Base-by-base conservation (phyloP, 2,797 vertebrate genomes). In the Xiphophorus birchmanni region DNA sequence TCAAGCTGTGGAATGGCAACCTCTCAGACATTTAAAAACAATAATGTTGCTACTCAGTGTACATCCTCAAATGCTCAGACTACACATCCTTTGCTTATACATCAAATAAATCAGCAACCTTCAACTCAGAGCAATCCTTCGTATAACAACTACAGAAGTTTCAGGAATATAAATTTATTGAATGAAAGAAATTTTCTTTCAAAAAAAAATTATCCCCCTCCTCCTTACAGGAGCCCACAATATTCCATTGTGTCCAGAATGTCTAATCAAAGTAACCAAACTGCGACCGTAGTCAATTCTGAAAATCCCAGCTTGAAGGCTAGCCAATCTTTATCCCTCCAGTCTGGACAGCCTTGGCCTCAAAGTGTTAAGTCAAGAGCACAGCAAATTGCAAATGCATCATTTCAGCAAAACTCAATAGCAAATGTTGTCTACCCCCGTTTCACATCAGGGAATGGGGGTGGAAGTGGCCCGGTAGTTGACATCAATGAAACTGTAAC, bases 251-350 rank as follows among this genome's bases (percentile, higher is more conserved):
- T 4, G 0, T 15, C 18, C 73, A 73, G 18, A 82, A 65, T 13
- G 7, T 35, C 52, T 35, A 50, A 73, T 77, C 78, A 79, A 72
- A 71, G 56, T 18, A n/a, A 58, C 5, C 81, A 78, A 37, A 74
- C 75, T 72, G 18, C 50, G 21, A 45, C 9, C 32, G 13, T 3
- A 0, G 12, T 47, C 65, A 4, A 8, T 5, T 18, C 32, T 47
- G 10, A 54, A 56, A 75, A 0, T 45, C 47, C 0, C 47, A 79
- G 26, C n/a, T 54, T 60, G 23, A 84, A 84, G 63, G 3, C 15
- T 18, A 8, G 2, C n/a, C 56, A 77, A 0, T 8, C 29, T 18
- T 13, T 21, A n/a, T 5, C 29, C 0, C 8, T 12, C 5, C 35
- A 7, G 18, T 73, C 52, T 76, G 74, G 23, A 50, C 76, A 71